Evolutionary conservation across 2,797 vertebrate genomes (phyloP).

Genomic region (Lepilemur ruficaudatus): DNA sequence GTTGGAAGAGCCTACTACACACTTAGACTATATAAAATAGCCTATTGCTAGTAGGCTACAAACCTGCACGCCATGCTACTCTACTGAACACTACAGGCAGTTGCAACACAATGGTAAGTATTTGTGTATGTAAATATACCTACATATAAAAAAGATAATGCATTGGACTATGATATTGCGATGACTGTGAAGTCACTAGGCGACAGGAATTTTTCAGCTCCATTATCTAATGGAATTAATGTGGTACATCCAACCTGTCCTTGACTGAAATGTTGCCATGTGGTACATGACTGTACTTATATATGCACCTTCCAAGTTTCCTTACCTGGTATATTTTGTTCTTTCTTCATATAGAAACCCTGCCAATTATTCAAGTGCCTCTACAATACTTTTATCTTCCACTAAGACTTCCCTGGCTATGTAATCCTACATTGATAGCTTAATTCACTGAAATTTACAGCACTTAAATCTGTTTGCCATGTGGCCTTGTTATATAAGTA

Average conservation of each 20-base stretch:
- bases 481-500: not conserved
- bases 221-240: not conserved
- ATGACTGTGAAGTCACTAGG: not conserved
- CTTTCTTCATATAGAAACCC: not conserved
- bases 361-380: not conserved
- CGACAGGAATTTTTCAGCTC: not conserved
- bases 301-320: not conserved
- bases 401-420: not conserved
- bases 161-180: not conserved
- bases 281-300: not conserved
- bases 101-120: not conserved
- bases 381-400: not conserved
- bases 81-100: not conserved
- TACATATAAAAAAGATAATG: not conserved
- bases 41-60: not conserved
- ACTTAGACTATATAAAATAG: not conserved
- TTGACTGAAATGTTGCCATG: not conserved
- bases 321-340: not conserved
- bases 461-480: not conserved
- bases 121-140: not conserved
- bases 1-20: not conserved
- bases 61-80: not conserved
- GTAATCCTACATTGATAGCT: not conserved
- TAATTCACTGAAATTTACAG: not conserved
- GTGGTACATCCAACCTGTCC: not conserved